These are phyloP conservation scores for Anastrepha obliqua DNA, from an alignment of 1,140 invertebrate genomes.

Conservation along the genomic window DNA sequence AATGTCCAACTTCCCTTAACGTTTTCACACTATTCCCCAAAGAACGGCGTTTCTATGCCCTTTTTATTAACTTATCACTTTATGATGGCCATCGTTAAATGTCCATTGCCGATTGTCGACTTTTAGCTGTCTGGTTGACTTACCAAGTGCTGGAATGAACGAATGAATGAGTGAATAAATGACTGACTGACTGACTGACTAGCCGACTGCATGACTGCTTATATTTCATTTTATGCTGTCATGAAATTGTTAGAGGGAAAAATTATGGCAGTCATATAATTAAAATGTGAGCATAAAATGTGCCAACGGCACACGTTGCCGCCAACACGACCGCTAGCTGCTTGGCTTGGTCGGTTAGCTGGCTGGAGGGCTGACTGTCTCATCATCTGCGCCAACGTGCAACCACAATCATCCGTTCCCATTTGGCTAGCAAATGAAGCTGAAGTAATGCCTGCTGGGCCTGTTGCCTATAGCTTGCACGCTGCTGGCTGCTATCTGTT, in stretches of 20 bases:
- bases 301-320: conserved; percentile 40
- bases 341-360: not conserved
- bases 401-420: conserved; percentile 50
- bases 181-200: not conserved
- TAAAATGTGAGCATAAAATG: conserved; percentile 51
- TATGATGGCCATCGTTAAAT: not conserved
- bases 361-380: not conserved
- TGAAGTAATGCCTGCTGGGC: conserved; percentile 29
- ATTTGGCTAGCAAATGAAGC: conserved; percentile 29
- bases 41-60: not conserved
- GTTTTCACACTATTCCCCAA: too few relatives aligned
- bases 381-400: conserved; percentile 21
- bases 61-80: not conserved
- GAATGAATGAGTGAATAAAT: not conserved
- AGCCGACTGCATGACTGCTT: not conserved
- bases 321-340: not conserved
- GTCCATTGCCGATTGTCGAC: not conserved
- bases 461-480: not conserved
- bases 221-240: conserved; percentile 22
- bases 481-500: not conserved
- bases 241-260: conserved; percentile 43
- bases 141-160: not conserved
- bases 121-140: conserved; percentile 3
- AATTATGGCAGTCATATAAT: conserved; percentile 50
- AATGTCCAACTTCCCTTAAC: too few relatives aligned